These are phyloP conservation scores for Orchesella flavescens DNA, from an alignment of 2,888 invertebrate species.

Conservation along the genomic window DNA sequence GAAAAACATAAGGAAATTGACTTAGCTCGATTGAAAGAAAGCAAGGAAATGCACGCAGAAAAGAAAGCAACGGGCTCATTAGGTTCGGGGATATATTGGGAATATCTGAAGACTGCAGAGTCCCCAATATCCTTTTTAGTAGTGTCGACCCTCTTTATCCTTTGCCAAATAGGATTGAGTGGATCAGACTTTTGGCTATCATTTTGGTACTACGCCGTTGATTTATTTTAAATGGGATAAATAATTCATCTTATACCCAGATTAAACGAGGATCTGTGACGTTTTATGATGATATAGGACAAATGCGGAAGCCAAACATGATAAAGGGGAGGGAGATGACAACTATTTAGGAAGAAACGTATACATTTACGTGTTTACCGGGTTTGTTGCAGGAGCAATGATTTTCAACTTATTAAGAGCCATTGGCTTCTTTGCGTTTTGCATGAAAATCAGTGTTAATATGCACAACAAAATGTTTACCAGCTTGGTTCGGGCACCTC, in stretches of 20 bases:
- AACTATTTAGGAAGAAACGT: constrained; percentile 24
- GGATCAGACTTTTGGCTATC: constrained; percentile 57
- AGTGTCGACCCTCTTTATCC: constrained; percentile 41
- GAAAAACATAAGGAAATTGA: constrained; percentile 6
- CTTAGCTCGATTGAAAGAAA: constrained; percentile 8
- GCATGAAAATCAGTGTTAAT: constrained; percentile 58
- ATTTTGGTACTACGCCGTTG: too few species aligned
- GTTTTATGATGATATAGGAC: constrained; percentile 43
- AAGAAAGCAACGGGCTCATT: constrained; percentile 67
- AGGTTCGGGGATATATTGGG: constrained; percentile 75
- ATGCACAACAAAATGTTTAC: constrained; percentile 64
- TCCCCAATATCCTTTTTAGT: constrained; percentile 22
- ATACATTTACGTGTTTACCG: constrained; percentile 35
- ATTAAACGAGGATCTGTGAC: neutral
- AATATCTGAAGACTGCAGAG: constrained; percentile 68
- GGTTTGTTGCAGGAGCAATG: constrained; percentile 27
- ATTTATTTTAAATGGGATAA: too few species aligned
- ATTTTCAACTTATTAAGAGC: constrained; percentile 36
- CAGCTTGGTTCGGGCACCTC: constrained; percentile 59
- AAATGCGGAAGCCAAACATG: constrained; percentile 47
- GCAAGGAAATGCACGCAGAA: constrained; percentile 36
- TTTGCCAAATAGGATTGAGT: constrained; percentile 61
- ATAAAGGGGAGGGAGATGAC: constrained; percentile 4
- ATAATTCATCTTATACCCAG: neutral
- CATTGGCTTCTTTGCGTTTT: constrained; percentile 52